These are phyloP conservation scores for Oscheius sp. DNA, from an alignment of 2,888 invertebrate species.

Conservation along the genomic window DNA sequence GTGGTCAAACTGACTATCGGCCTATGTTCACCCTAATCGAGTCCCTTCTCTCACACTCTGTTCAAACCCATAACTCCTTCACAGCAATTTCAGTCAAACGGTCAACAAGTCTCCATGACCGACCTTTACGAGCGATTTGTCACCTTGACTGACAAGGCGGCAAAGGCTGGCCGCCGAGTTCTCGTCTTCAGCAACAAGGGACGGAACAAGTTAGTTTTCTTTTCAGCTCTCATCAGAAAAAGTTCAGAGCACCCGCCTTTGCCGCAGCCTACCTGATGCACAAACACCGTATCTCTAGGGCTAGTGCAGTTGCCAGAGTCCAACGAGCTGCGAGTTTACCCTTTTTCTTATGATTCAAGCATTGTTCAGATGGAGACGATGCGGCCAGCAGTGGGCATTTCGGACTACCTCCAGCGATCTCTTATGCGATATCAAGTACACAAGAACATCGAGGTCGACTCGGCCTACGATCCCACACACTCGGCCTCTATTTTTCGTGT, in stretches of 20 bases:
- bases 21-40: no score
- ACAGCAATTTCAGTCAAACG: slow-evolving; percentile 3
- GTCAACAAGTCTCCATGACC: slow-evolving; percentile 33
- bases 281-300: slow-evolving; percentile 56
- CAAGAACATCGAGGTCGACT: slow-evolving; percentile 45
- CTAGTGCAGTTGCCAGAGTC: slow-evolving; percentile 61
- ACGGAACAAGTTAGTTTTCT: slow-evolving; percentile 53
- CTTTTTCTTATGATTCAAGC: background rate
- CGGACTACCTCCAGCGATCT: slow-evolving; percentile 67
- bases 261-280: slow-evolving; percentile 69
- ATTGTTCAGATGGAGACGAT: slow-evolving; percentile 56
- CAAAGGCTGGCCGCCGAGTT: slow-evolving; percentile 53
- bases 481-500: slow-evolving; percentile 52
- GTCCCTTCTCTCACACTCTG: no score
- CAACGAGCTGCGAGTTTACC: slow-evolving; percentile 47
- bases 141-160: slow-evolving; percentile 60
- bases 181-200: slow-evolving; percentile 67
- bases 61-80: no score
- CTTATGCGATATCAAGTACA: slow-evolving; percentile 61
- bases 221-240: background rate
- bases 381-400: slow-evolving; percentile 67
- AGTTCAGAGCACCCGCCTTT: slow-evolving; percentile 66
- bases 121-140: slow-evolving; percentile 56
- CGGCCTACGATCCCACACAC: slow-evolving; percentile 41
- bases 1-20: no score